Evolutionary conservation across 2,113 vertebrate genomes (phyloP).

Genomic region (Cyrtonyx montezumae): DNA sequence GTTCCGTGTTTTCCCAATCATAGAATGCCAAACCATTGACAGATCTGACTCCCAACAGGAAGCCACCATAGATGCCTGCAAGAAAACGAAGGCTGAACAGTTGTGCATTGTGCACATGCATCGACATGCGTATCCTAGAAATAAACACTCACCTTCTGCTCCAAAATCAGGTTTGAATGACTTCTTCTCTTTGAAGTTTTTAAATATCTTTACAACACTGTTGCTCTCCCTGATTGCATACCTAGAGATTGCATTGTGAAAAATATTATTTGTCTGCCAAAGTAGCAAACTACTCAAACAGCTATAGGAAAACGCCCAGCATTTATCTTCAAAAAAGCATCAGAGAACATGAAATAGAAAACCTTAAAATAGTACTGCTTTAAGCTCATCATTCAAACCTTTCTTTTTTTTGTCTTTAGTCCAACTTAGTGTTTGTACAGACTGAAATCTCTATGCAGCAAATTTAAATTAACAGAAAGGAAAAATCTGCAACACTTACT

Average conservation of each 20-base stretch:
- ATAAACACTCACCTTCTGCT: constrained; percentile 87
- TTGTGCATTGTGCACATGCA: neutral
- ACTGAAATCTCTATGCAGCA: neutral
- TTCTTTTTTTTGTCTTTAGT: neutral
- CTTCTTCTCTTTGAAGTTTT: constrained; percentile 99
- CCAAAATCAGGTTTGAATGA: constrained; percentile 99
- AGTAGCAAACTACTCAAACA: neutral
- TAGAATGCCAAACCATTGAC: constrained; percentile 97
- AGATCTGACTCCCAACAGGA: constrained; percentile 93
- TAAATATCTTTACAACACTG: constrained; percentile 98
- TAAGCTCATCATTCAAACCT: neutral
- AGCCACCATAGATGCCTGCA: constrained; percentile 95
- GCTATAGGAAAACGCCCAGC: neutral
- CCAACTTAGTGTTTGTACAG: neutral
- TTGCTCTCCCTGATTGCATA: constrained; percentile 97
- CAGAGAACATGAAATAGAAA: neutral
- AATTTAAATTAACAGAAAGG: neutral
- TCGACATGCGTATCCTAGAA: neutral
- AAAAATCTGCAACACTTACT: constrained; percentile 82
- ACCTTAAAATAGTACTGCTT: neutral
- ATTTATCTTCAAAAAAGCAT: neutral
- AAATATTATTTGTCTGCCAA: neutral
- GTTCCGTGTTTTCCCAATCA: constrained; percentile 97
- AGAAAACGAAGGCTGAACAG: neutral
- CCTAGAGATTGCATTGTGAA: constrained; percentile 65